Conservation (phyloP, 2,888 invertebrate species). For the Eulithis testata region DNA sequence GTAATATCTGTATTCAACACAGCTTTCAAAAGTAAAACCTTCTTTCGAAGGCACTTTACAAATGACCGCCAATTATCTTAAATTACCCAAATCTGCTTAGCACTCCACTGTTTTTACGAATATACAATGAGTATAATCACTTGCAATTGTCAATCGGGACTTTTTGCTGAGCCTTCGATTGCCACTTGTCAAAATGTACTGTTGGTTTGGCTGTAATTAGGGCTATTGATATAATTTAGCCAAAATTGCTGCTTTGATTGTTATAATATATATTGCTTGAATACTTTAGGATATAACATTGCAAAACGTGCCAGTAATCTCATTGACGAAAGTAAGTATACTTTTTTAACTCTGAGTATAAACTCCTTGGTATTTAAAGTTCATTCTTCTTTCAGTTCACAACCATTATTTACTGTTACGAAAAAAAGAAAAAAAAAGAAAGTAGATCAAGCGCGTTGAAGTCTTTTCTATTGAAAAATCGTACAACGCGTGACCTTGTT, state of each 20-base stretch:
- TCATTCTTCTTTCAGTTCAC: too few relatives aligned
- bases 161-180: slow-evolving; percentile 44
- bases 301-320: not conserved
- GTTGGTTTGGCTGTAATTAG: slow-evolving; percentile 50
- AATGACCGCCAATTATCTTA: slow-evolving; percentile 62
- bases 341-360: too few relatives aligned
- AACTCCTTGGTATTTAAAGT: too few relatives aligned
- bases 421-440: not conserved
- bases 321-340: too few relatives aligned
- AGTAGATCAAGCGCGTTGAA: slow-evolving; percentile 14
- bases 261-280: slow-evolving; percentile 11
- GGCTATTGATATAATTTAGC: slow-evolving; percentile 45
- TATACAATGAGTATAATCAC: slow-evolving; percentile 60
- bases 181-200: slow-evolving; percentile 54
- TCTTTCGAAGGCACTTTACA: slow-evolving; percentile 54
- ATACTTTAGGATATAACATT: slow-evolving; percentile 7
- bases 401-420: too few relatives aligned
- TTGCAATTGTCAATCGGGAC: slow-evolving; percentile 49
- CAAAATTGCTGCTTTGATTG: slow-evolving; percentile 44
- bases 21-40: slow-evolving; percentile 15
- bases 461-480: slow-evolving; percentile 10
- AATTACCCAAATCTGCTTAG: slow-evolving; percentile 57
- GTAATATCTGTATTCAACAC: not conserved
- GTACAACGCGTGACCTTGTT: too few relatives aligned
- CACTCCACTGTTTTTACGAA: slow-evolving; percentile 46